A percentile compares a stretch with the other conserved stretches of the same genome.
phyloP scores from a whole-genome alignment of 2,888 invertebrate genomes.

The Lissonota sp. region DNA sequence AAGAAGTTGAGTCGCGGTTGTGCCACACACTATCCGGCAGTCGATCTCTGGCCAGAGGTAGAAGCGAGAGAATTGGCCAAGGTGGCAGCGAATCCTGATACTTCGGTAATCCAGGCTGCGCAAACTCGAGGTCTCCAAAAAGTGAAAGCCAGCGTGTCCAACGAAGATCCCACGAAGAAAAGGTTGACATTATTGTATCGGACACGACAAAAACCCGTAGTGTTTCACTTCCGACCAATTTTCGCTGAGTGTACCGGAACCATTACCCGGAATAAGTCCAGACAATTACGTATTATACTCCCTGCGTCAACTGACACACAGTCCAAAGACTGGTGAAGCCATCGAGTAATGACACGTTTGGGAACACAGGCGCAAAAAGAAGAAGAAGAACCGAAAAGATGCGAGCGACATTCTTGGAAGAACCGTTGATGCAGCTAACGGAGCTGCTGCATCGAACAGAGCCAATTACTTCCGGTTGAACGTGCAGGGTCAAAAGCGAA shows the following conservation, averaged over 20 bases:
- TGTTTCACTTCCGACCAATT: constrained; percentile 52
- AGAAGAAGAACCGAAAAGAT: constrained; percentile 20
- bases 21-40: constrained; percentile 9
- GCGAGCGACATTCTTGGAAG: constrained; percentile 51
- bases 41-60: constrained; percentile 24
- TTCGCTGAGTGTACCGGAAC: constrained; percentile 20
- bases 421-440: constrained; percentile 7
- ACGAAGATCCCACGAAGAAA: constrained; percentile 37
- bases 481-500: background rate
- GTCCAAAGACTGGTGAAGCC: constrained; percentile 36
- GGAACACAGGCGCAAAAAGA: too few relatives aligned
- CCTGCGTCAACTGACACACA: constrained; percentile 26
- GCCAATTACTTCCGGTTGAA: constrained; percentile 21
- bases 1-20: constrained; percentile 1
- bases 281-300: constrained; percentile 44
- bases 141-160: constrained; percentile 15
- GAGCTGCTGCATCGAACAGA: background rate
- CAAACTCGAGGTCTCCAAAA: constrained; percentile 10
- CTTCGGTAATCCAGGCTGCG: background rate
- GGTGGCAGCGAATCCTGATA: constrained; percentile 2
- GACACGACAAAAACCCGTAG: constrained; percentile 38
- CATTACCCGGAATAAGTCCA: constrained; percentile 55
- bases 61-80: background rate
- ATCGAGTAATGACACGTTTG: constrained; percentile 56
- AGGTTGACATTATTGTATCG: constrained; percentile 50